Percentiles rank a stretch among this genome's conserved stretches.
Conservation (phyloP, 2,113 vertebrate genomes). For the Eulemur rufifrons region DNA sequence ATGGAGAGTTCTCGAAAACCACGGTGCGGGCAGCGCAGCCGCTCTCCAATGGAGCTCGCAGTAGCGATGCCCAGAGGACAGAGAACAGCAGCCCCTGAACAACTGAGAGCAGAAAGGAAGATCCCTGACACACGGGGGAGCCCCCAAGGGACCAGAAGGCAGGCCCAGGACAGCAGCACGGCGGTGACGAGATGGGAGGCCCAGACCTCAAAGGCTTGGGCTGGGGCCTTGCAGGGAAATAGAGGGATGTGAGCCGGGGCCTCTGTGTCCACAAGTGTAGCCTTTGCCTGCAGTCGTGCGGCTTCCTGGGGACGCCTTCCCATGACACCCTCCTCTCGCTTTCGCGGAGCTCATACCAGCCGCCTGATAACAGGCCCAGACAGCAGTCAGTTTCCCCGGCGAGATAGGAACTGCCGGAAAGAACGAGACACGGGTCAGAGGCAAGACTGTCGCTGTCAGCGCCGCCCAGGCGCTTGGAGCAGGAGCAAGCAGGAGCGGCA, state of each 20-base stretch:
- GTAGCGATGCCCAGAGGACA: neutral
- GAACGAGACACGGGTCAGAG: neutral
- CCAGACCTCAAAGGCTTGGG: fast-evolving
- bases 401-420: neutral
- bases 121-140: neutral
- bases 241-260: fast-evolving
- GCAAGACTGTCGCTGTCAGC: fast-evolving
- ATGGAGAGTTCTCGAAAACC: neutral
- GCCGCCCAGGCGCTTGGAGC: neutral
- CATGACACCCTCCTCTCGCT: neutral
- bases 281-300: neutral
- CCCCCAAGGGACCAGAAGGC: fast-evolving
- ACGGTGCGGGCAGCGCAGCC: no score
- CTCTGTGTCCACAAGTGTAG: no score
- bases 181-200: neutral
- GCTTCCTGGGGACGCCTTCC: neutral
- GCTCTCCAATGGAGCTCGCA: neutral
- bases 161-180: neutral
- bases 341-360: neutral
- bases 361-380: neutral
- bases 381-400: neutral
- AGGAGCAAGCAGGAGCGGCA: no score
- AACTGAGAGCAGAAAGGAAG: neutral
- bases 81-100: neutral
- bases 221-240: neutral